Conservation (phyloP, 2,888 invertebrate genomes). For the Boloria selene region DNA sequence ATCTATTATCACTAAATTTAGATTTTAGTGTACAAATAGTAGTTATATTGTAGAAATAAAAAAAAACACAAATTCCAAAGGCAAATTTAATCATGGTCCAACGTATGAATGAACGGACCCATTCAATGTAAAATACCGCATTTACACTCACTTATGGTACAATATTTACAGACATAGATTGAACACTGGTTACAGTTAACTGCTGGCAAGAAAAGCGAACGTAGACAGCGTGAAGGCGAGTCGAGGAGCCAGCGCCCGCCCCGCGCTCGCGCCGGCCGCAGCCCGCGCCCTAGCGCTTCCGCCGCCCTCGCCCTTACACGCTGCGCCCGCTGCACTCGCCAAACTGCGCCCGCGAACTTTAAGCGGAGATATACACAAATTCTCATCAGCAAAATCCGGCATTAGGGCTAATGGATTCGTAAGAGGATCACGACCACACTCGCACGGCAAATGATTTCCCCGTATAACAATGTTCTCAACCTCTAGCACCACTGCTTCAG, state of each 20-base stretch:
- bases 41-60: no score
- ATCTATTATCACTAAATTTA: not conserved
- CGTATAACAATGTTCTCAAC: conserved; percentile 87
- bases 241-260: conserved; percentile 46
- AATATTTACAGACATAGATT: conserved; percentile 78
- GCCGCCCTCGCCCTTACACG: conserved; percentile 69
- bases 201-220: conserved; percentile 66
- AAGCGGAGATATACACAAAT: conserved; percentile 93
- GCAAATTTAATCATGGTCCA: conserved; percentile 81
- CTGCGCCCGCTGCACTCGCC: conserved; percentile 75
- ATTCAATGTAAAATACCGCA: conserved; percentile 80
- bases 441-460: conserved; percentile 93
- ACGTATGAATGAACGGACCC: conserved; percentile 81
- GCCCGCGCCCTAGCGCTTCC: conserved; percentile 64
- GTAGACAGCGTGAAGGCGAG: conserved; percentile 53
- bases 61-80: conserved; percentile 62
- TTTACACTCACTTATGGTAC: conserved; percentile 71
- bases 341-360: conserved; percentile 91
- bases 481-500: conserved; percentile 86
- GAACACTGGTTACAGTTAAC: conserved; percentile 74
- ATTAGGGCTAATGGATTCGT: conserved; percentile 88
- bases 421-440: conserved; percentile 91
- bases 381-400: conserved; percentile 86
- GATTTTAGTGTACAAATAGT: not conserved
- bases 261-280: conserved; percentile 54